A percentile compares a stretch with the other conserved stretches of the same genome.
Conservation (phyloP, 2,888 invertebrate genomes). For the Dynastes maya region DNA sequence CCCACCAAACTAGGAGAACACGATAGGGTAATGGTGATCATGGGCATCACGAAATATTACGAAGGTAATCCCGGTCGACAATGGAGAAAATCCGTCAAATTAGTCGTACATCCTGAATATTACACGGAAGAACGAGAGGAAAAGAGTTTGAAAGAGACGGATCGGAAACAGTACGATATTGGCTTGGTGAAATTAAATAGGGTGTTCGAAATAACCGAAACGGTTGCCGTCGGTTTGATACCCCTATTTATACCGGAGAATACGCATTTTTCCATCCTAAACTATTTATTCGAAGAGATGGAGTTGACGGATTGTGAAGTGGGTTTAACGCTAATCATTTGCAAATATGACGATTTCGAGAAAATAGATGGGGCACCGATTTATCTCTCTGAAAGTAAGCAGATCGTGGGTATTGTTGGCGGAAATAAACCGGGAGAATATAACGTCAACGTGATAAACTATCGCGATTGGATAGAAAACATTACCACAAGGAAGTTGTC, state of each 20-base stretch:
- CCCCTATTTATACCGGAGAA: neutral
- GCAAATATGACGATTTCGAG: constrained; percentile 3
- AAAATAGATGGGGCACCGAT: constrained; percentile 1
- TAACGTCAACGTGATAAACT: neutral
- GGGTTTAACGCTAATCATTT: constrained; percentile 4
- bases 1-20: neutral
- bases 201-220: neutral
- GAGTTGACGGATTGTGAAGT: neutral
- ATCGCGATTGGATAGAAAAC: neutral
- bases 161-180: constrained; percentile 4
- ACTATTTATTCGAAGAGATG: neutral
- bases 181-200: constrained; percentile 1
- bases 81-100: neutral
- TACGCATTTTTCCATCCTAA: neutral
- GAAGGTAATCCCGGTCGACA: neutral
- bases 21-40: neutral
- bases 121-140: neutral
- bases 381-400: neutral
- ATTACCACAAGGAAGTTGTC: neutral
- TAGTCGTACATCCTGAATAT: constrained; percentile 13
- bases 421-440: constrained; percentile 6
- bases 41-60: neutral
- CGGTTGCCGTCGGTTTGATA: neutral
- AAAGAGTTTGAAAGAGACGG: neutral
- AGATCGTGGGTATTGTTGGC: neutral